A percentile compares a stretch with the other conserved stretches of the same genome.
Conservation (phyloP, 1,140 invertebrate genomes). For the Plutomurus gul region DNA sequence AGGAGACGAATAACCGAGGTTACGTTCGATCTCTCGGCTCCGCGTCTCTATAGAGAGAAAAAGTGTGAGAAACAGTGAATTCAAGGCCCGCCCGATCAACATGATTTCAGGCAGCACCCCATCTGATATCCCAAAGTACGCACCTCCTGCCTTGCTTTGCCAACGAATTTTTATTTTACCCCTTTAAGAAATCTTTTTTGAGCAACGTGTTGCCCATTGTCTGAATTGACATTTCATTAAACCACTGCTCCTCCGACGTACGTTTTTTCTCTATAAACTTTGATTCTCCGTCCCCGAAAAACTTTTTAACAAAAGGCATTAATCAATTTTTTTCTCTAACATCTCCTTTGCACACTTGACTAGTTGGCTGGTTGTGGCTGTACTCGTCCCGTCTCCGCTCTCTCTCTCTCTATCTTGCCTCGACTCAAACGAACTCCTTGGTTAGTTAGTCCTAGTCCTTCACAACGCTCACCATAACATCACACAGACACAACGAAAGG, state of each 20-base stretch:
- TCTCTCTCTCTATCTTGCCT: not conserved
- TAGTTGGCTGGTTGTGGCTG: not conserved
- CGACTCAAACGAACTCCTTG: not conserved
- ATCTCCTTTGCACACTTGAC: constrained; percentile 29
- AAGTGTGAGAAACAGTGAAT: not conserved
- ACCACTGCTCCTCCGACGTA: constrained; percentile 26
- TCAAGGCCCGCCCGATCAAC: not conserved
- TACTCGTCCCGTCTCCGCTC: not conserved
- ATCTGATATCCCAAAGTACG: not conserved
- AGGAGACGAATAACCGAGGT: no score
- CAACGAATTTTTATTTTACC: constrained; percentile 43
- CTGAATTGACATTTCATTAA: constrained; percentile 53
- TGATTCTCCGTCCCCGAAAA: constrained; percentile 40
- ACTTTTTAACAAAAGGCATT: constrained; percentile 51
- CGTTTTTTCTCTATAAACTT: constrained; percentile 32
- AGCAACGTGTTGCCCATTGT: constrained; percentile 44
- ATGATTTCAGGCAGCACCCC: constrained; percentile 9
- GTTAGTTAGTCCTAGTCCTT: not conserved
- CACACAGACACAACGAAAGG: not conserved
- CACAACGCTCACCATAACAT: not conserved
- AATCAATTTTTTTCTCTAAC: constrained; percentile 52
- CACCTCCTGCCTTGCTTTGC: not conserved
- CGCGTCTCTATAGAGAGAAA: no score
- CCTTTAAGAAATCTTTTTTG: constrained; percentile 42
- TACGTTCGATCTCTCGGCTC: no score